phyloP scores from a whole-genome alignment of 2,113 vertebrate species.

The Shinisaurus crocodilurus region DNA sequence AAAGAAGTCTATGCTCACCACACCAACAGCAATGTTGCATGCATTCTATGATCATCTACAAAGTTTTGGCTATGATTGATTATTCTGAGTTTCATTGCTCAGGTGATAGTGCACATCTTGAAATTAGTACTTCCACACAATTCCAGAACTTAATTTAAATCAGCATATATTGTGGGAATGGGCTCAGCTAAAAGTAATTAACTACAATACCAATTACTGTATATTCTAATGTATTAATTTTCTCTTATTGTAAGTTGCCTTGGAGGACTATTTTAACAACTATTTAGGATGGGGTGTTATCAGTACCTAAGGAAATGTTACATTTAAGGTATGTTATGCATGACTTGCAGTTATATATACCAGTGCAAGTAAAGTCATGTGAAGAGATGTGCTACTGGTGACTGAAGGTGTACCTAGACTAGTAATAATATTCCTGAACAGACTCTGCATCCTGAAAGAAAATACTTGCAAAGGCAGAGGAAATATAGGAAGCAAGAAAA shows the following conservation, averaged over 20 bases:
- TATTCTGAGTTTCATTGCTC: constrained; percentile 59
- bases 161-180: neutral
- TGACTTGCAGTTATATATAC: neutral
- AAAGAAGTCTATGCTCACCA: neutral
- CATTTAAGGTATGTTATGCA: constrained; percentile 14
- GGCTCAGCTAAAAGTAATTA: neutral
- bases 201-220: neutral
- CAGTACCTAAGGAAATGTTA: constrained; percentile 10
- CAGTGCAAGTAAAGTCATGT: neutral
- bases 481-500: neutral
- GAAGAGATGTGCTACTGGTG: constrained; percentile 11
- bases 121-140: neutral
- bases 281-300: neutral
- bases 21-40: neutral
- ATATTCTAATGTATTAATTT: neutral
- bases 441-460: constrained; percentile 48
- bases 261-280: neutral
- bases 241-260: neutral
- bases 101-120: constrained; percentile 52
- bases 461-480: constrained; percentile 19
- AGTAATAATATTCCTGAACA: constrained; percentile 26
- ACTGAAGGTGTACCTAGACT: constrained; percentile 10
- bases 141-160: neutral
- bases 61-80: neutral
- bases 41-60: neutral